Conservation (phyloP, 2,888 invertebrate genomes). For the Hyposoter dolosus region DNA sequence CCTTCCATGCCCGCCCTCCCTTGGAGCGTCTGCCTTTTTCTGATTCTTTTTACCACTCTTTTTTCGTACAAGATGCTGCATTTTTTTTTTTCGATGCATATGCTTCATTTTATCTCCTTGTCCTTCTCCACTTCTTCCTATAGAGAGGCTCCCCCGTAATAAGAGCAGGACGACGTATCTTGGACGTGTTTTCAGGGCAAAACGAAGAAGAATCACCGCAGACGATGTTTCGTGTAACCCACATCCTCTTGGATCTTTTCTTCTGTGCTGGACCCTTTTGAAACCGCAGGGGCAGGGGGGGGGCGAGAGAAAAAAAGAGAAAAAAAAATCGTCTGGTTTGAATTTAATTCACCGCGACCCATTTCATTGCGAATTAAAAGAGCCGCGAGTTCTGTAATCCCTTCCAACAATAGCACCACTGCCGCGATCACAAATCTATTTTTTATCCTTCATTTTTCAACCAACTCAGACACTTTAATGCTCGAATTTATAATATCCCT, state of each 20-base stretch:
- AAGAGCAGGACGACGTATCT: constrained; percentile 11
- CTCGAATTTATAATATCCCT: constrained; percentile 18
- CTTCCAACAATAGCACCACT: background rate
- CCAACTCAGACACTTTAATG: constrained; percentile 6
- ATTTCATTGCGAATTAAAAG: constrained; percentile 44
- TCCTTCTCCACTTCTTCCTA: background rate
- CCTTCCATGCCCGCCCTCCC: constrained; percentile 31
- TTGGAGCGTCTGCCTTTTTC: constrained; percentile 26
- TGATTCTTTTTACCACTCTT: constrained; percentile 26
- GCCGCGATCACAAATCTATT: constrained; percentile 1
- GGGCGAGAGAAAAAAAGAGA: background rate
- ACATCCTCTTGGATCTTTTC: constrained; percentile 27
- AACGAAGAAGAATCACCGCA: constrained; percentile 52
- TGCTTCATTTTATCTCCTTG: constrained; percentile 31
- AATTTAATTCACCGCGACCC: constrained; percentile 54
- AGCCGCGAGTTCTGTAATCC: constrained; percentile 6
- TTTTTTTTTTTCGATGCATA: constrained; percentile 28
- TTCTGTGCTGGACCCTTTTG: constrained; percentile 19
- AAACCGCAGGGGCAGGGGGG: constrained; percentile 26
- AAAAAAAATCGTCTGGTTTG: constrained; percentile 27
- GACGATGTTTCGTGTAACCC: constrained; percentile 49
- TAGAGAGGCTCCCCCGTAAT: background rate
- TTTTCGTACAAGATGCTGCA: constrained; percentile 30
- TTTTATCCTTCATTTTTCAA: constrained; percentile 10
- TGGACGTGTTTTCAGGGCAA: constrained; percentile 29